Percentiles rank a stretch among this genome's conserved stretches.
phyloP scores from a whole-genome alignment of 2,888 invertebrate species.

The Spisula subtruncata region DNA sequence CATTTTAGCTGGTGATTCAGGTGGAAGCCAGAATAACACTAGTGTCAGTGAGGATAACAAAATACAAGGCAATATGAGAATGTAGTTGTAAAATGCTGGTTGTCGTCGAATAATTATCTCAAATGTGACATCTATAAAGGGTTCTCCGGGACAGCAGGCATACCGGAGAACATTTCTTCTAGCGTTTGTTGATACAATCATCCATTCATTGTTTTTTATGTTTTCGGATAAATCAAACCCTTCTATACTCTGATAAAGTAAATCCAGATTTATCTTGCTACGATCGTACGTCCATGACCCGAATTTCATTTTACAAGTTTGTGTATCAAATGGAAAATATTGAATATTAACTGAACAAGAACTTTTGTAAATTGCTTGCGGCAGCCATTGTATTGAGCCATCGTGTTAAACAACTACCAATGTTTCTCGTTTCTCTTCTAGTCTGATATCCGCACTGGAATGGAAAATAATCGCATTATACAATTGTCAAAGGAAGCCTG shows the following conservation, averaged over 20 bases:
- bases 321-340: constrained; percentile 88
- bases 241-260: constrained; percentile 69
- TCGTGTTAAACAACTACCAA: constrained; percentile 85
- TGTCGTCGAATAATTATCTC: constrained; percentile 83
- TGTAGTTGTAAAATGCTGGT: constrained; percentile 87
- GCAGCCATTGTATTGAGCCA: constrained; percentile 85
- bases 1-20: constrained; percentile 88
- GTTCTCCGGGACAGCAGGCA: constrained; percentile 86
- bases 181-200: constrained; percentile 84
- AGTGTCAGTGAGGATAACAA: constrained; percentile 87
- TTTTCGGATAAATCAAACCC: constrained; percentile 86
- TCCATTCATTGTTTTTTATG: constrained; percentile 87
- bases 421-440: constrained; percentile 87
- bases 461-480: neutral
- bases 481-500: constrained; percentile 27
- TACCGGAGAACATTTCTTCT: constrained; percentile 84
- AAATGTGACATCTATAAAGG: constrained; percentile 87
- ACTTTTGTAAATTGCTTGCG: constrained; percentile 87
- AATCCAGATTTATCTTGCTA: constrained; percentile 82
- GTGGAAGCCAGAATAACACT: constrained; percentile 88
- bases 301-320: constrained; percentile 87
- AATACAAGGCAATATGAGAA: constrained; percentile 88
- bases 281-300: constrained; percentile 88
- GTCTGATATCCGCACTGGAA: constrained; percentile 87
- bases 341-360: constrained; percentile 87